Evolutionary conservation across 2,113 vertebrate genomes (phyloP).

Genomic region (Bubo blakistoni): DNA sequence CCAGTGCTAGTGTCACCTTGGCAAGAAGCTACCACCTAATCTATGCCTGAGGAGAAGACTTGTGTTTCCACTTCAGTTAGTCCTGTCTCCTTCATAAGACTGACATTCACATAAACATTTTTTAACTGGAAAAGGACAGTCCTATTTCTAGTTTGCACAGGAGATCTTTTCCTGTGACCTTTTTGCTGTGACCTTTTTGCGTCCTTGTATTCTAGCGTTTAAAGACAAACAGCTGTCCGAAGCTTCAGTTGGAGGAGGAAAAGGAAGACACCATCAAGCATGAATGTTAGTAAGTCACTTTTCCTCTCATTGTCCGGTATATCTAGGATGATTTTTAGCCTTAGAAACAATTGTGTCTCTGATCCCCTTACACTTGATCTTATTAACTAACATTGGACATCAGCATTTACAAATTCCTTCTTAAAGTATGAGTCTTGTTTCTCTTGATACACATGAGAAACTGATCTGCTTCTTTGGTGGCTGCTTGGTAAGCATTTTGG

Average conservation of each 20-base stretch:
- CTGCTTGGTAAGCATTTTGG: background rate
- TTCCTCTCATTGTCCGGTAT: constrained; percentile 47
- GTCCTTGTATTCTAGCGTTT: constrained; percentile 32
- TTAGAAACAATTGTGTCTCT: background rate
- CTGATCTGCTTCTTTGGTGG: background rate
- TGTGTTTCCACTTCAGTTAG: constrained; percentile 41
- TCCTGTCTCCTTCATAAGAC: constrained; percentile 15
- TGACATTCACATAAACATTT: constrained; percentile 19
- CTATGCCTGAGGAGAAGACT: constrained; percentile 40
- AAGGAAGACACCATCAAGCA: constrained; percentile 40
- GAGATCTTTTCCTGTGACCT: constrained; percentile 52
- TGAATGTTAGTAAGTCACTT: constrained; percentile 14
- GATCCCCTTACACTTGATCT: background rate
- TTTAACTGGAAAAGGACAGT: constrained; percentile 34
- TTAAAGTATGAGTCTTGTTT: background rate
- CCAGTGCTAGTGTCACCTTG: background rate
- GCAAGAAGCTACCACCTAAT: constrained; percentile 5
- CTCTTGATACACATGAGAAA: background rate
- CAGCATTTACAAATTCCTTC: background rate
- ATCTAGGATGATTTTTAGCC: background rate
- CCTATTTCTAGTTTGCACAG: constrained; percentile 27
- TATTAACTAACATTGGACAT: background rate
- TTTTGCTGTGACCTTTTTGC: background rate
- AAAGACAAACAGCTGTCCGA: constrained; percentile 46
- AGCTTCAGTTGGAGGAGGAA: constrained; percentile 36